A percentile compares a stretch with the other conserved stretches of the same genome.
Evolutionary conservation across 2,113 vertebrate genomes (phyloP).

Genomic region (Phalacrocorax aristotelis): DNA sequence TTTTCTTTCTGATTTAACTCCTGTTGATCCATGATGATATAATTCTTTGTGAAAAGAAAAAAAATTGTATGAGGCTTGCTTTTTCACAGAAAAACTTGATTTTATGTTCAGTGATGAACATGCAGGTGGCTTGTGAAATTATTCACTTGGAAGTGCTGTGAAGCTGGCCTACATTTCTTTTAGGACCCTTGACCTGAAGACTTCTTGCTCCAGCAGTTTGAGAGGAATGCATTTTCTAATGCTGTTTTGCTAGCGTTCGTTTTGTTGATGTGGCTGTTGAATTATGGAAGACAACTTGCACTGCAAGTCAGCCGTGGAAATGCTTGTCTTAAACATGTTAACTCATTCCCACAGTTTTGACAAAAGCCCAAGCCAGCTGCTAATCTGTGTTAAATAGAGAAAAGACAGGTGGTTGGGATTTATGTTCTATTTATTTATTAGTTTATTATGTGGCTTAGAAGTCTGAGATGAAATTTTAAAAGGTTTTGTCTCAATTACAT

Average conservation of each 20-base stretch:
- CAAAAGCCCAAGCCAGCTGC: constrained; percentile 40
- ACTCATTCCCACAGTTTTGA: constrained; percentile 45
- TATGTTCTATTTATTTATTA: constrained; percentile 16
- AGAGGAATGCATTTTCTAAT: constrained; percentile 2
- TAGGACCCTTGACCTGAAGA: background rate
- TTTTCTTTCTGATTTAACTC: background rate
- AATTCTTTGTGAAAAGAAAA: background rate
- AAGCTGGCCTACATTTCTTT: background rate
- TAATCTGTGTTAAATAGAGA: constrained; percentile 12
- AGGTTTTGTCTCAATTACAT: background rate
- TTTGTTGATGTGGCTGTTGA: background rate
- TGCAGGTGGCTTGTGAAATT: background rate
- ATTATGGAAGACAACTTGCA: constrained; percentile 1
- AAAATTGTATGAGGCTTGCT: background rate
- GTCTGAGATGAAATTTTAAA: background rate
- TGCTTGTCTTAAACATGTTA: constrained; percentile 11
- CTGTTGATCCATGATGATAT: background rate
- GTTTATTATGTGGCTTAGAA: background rate
- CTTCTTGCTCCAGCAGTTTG: background rate
- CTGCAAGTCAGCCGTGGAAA: constrained; percentile 11
- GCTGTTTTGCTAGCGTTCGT: background rate
- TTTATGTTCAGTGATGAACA: background rate
- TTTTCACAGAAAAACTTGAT: background rate
- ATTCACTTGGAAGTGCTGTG: background rate
- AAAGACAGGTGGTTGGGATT: constrained; percentile 18